These are phyloP conservation scores for Drosophila virilis DNA, from an alignment of 1,140 invertebrate species.

Conservation along the genomic window DNA sequence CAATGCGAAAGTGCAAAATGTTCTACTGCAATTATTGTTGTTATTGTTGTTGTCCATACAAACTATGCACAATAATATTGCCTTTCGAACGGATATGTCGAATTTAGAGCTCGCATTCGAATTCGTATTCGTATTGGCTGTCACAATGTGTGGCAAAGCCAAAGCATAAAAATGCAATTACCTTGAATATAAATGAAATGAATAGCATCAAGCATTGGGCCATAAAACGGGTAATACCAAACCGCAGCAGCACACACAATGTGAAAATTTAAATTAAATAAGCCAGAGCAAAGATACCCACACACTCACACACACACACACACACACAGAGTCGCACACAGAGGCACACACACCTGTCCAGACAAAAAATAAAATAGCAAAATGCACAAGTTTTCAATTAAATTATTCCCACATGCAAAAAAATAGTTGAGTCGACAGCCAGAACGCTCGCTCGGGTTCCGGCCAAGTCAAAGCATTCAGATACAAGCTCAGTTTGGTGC, in stretches of 20 bases:
- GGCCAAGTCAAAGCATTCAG: constrained; percentile 41
- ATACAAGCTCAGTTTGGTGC: background rate
- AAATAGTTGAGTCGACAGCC: constrained; percentile 25
- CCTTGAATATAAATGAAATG: constrained; percentile 49
- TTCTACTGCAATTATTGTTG: constrained; percentile 19
- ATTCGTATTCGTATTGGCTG: constrained; percentile 26
- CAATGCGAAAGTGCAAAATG: constrained; percentile 57
- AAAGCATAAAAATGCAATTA: constrained; percentile 80
- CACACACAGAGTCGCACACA: background rate
- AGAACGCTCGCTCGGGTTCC: background rate
- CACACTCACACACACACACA: constrained; percentile 1
- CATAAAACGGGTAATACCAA: constrained; percentile 59
- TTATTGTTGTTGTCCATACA: constrained; percentile 24
- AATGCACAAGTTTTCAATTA: constrained; percentile 81
- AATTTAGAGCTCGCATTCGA: constrained; percentile 12
- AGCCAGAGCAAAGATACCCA: constrained; percentile 30
- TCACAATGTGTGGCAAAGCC: constrained; percentile 33
- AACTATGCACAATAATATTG: constrained; percentile 22
- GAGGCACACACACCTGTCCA: constrained; percentile 1
- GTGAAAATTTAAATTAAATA: constrained; percentile 74
- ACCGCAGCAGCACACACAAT: constrained; percentile 55
- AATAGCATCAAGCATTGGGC: constrained; percentile 56
- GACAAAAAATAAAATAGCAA: constrained; percentile 60
- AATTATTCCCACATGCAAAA: constrained; percentile 49
- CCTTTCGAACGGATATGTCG: constrained; percentile 3